Conservation (phyloP, 1,140 invertebrate genomes). For the Trypoxylus dichotomus region DNA sequence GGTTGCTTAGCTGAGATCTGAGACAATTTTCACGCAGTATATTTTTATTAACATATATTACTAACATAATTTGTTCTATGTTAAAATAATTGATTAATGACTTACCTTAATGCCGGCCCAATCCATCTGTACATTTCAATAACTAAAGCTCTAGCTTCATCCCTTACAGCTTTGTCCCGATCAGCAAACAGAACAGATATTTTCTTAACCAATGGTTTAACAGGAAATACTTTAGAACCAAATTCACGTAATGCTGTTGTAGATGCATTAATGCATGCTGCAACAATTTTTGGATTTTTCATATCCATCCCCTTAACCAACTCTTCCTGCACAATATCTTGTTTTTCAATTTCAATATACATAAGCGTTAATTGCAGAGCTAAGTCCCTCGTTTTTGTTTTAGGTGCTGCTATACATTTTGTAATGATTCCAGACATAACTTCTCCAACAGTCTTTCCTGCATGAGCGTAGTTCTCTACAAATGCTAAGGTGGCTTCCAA, state of each 20-base stretch:
- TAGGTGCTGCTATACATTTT: conserved; percentile 91
- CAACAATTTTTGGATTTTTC: conserved; percentile 94
- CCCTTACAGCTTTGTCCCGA: conserved; percentile 88
- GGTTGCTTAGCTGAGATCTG: conserved; percentile 77
- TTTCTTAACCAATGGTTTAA: conserved; percentile 90
- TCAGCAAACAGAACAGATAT: conserved; percentile 83
- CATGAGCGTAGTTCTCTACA: conserved; percentile 84
- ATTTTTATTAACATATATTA: too few relatives aligned
- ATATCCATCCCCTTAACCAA: conserved; percentile 90
- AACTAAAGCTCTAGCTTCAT: conserved; percentile 86
- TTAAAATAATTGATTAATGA: neutral
- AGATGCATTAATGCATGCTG: conserved; percentile 78
- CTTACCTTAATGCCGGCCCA: conserved; percentile 47
- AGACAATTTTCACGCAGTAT: too few relatives aligned
- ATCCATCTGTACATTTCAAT: conserved; percentile 85
- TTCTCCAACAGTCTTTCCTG: conserved; percentile 85
- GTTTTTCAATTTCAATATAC: conserved; percentile 96
- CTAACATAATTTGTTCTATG: conserved; percentile 7
- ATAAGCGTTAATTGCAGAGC: conserved; percentile 87
- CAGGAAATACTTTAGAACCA: conserved; percentile 86
- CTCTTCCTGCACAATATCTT: conserved; percentile 88
- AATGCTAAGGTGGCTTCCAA: conserved; percentile 88
- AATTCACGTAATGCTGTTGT: conserved; percentile 83
- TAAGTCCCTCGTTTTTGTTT: conserved; percentile 89
- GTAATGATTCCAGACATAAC: conserved; percentile 86